Conservation (phyloP, 2,888 invertebrate species). For the Mellilla xanthometata region DNA sequence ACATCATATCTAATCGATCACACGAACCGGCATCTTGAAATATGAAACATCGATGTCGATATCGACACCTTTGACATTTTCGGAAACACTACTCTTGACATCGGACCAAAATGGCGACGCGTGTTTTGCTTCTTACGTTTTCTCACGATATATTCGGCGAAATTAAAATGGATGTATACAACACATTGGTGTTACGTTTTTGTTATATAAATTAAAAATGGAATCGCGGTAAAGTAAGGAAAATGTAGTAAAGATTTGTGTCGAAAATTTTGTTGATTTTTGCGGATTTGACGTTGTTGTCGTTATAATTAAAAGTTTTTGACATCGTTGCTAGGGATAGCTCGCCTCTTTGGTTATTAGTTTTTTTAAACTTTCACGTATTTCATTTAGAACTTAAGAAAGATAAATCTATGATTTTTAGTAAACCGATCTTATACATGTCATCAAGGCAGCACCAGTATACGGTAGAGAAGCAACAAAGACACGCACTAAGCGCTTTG, state of each 20-base stretch:
- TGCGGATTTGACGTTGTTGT: conserved; percentile 7
- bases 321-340: conserved; percentile 1
- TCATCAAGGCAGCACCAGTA: no score
- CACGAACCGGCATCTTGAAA: no score
- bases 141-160: neutral
- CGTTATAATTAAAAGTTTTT: neutral
- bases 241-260: conserved; percentile 3
- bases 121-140: conserved; percentile 4
- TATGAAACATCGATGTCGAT: conserved; percentile 32
- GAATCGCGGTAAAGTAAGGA: conserved; percentile 5
- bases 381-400: no score
- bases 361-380: no score
- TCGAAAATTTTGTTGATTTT: conserved; percentile 6
- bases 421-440: no score
- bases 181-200: neutral
- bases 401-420: no score
- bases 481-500: no score
- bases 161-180: neutral
- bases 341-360: conserved; percentile 2
- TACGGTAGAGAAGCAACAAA: no score
- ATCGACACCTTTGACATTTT: conserved; percentile 15
- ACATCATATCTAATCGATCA: conserved; percentile 40
- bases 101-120: conserved; percentile 18
- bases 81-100: conserved; percentile 22
- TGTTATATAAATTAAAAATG: conserved; percentile 5